Evolutionary conservation across 2,113 vertebrate species (phyloP).

Genomic region (Strix aluco): DNA sequence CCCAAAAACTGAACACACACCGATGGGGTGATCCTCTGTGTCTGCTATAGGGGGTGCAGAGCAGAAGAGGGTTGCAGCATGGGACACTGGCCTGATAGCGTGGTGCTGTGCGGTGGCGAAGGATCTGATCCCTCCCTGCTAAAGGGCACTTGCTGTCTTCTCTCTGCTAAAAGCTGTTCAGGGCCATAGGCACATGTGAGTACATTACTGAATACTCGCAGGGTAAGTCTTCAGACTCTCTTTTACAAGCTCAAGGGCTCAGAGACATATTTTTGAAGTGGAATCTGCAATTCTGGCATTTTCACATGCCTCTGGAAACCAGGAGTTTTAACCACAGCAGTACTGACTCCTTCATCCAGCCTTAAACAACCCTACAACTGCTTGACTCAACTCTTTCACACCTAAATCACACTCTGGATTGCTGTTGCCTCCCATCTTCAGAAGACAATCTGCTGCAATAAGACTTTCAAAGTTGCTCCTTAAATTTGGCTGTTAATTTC

Average conservation of each 20-base stretch:
- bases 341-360: background rate
- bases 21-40: background rate
- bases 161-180: background rate
- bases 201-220: background rate
- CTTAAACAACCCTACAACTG: background rate
- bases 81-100: background rate
- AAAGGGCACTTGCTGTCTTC: background rate
- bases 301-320: background rate
- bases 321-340: background rate
- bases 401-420: background rate
- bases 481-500: background rate
- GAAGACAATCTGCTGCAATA: background rate
- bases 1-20: too few species aligned
- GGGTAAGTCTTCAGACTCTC: background rate
- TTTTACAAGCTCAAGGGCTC: background rate
- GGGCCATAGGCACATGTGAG: background rate
- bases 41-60: rapidly evolving
- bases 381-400: background rate
- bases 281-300: background rate
- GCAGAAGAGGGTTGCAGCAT: background rate
- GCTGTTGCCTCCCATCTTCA: background rate
- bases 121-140: background rate
- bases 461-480: background rate
- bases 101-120: background rate
- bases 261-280: background rate